Evolutionary conservation across 1,140 invertebrate species (phyloP).

Genomic region (Anastrepha obliqua): DNA sequence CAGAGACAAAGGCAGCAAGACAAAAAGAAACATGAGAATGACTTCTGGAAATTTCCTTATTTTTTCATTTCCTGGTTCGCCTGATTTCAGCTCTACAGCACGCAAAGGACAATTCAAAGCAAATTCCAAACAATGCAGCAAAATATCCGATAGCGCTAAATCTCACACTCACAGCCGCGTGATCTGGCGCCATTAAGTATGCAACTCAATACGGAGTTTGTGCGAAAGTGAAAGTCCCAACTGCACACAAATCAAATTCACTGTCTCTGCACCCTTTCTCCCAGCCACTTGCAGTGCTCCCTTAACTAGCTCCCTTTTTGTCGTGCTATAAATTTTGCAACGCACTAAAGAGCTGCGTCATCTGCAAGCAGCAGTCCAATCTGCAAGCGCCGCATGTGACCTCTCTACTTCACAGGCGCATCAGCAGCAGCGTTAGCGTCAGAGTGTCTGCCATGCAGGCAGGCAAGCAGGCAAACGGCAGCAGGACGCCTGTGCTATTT

Average conservation of each 20-base stretch:
- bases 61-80: constrained; percentile 24
- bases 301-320: constrained; percentile 30
- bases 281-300: background rate
- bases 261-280: background rate
- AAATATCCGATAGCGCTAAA: background rate
- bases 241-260: constrained; percentile 48
- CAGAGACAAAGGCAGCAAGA: background rate
- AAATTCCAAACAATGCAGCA: background rate
- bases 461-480: background rate
- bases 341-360: background rate
- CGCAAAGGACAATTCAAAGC: background rate
- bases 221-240: constrained; percentile 33
- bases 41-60: background rate
- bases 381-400: background rate
- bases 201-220: background rate
- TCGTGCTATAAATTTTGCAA: constrained; percentile 7
- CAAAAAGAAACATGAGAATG: background rate
- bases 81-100: background rate
- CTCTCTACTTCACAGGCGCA: background rate
- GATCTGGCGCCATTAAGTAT: constrained; percentile 25
- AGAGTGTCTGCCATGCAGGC: constrained; percentile 4
- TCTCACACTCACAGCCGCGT: constrained; percentile 20
- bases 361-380: background rate
- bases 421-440: background rate
- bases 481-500: background rate